Percentiles rank a stretch among this genome's conserved stretches.
Conservation (phyloP, 1,140 invertebrate species). For the Pseudomyrmex sp. region DNA sequence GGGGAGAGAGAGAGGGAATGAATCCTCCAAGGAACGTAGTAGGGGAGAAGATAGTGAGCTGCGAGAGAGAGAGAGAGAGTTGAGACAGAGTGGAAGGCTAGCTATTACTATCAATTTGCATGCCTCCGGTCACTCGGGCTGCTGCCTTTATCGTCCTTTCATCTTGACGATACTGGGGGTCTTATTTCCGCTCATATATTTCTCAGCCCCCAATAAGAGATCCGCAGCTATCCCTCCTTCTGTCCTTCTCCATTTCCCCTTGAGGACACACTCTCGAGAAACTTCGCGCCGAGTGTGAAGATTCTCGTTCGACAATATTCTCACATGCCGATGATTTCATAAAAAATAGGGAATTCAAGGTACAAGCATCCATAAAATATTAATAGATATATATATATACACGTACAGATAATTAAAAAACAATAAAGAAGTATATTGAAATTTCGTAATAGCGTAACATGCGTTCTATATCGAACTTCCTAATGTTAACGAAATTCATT, state of each 20-base stretch:
- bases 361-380: not conserved
- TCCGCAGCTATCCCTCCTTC: constrained; percentile 40
- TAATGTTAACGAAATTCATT: not conserved
- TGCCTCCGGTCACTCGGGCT: constrained; percentile 75
- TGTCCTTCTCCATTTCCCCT: constrained; percentile 27
- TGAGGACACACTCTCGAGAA: constrained; percentile 45
- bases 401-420: not conserved
- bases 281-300: constrained; percentile 14
- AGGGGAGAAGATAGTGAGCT: constrained; percentile 26
- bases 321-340: not conserved
- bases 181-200: constrained; percentile 76
- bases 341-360: not conserved
- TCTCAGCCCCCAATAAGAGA: constrained; percentile 71
- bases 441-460: not conserved
- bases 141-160: constrained; percentile 76
- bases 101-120: constrained; percentile 78
- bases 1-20: constrained; percentile 21
- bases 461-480: not conserved
- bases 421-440: not conserved
- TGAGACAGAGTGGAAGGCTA: constrained; percentile 66
- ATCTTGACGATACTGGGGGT: constrained; percentile 72
- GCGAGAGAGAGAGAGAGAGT: constrained; percentile 37
- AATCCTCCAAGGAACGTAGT: constrained; percentile 66
- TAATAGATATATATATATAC: too few relatives aligned
- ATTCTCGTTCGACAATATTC: not conserved